Base-by-base conservation (phyloP, 1,140 invertebrate species). In the Meteorus sp. region DNA sequence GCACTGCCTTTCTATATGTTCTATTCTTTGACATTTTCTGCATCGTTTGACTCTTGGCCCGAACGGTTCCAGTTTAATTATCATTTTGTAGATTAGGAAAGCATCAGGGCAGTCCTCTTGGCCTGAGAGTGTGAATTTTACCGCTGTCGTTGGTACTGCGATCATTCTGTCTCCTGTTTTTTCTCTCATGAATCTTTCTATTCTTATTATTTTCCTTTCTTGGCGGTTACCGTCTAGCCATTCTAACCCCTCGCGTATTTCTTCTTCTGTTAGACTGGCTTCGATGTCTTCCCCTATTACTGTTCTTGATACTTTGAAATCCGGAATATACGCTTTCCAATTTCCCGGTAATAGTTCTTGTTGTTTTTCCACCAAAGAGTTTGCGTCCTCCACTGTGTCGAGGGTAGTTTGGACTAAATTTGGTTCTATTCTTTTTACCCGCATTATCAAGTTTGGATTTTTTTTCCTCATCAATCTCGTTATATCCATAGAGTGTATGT, bases 171-270 rank as follows among this genome's bases (percentile, higher is more conserved):
- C 9, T 5, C 27, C 27, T 29, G 27, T 29, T 9, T 29, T 29
- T 9, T 29, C 9, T 60, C 51, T 35, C 2, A 9, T 52, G 25
- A 60, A 48, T 54, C 58, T 54, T 25, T 60, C 58, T 2, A 59
- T 45, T 39, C 37, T 33, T 1, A 55, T n/a, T 9, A 51, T 19
- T 1, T 35, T 8, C 9, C 43, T 6, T 6, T 41, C 39, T 11
- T 27, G 13, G 15, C 31, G n/a, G n/a, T n/a, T n/a, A n/a, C n/a
- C n/a, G n/a, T n/a, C 29, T 15, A 44, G n/a, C 57, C 57, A 54
- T n/a, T 53, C 51, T 19, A 59, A 11, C 7, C 57, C 57, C 7
- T 54, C 50, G 8, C 43, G 15, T 1, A 59, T 59, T 25, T 53
- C 39, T n/a, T 25, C 25, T 35, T 45, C 51, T 31, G 57, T 35